Percentiles rank a stretch among this genome's conserved stretches.
phyloP scores from a whole-genome alignment of 1,140 invertebrate species.

The Acyrthosiphon pisum region DNA sequence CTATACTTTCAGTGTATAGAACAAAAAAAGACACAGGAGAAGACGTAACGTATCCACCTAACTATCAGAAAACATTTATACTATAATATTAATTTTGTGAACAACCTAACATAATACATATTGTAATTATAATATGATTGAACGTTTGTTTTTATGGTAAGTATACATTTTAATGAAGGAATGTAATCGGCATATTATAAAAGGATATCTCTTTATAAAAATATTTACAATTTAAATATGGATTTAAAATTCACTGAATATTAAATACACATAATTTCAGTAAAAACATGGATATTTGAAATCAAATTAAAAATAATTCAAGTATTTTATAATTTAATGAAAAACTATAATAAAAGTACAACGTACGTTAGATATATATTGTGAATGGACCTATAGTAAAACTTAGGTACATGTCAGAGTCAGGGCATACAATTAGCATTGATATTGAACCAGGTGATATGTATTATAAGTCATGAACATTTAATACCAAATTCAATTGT shows the following conservation, averaged over 20 bases:
- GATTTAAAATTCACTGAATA: background rate
- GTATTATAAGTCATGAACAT: background rate
- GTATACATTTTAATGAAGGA: background rate
- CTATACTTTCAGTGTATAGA: too few species aligned
- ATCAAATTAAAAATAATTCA: background rate
- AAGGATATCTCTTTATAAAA: background rate
- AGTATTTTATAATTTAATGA: slow-evolving; percentile 4
- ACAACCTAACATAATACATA: background rate
- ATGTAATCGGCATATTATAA: background rate
- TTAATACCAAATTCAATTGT: background rate
- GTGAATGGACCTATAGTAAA: background rate
- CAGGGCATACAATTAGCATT: slow-evolving; percentile 3
- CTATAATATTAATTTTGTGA: background rate
- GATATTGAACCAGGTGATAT: background rate
- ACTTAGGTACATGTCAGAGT: background rate
- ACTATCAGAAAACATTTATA: background rate
- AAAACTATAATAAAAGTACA: background rate
- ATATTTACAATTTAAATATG: background rate
- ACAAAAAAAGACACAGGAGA: too few species aligned
- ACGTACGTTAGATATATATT: background rate
- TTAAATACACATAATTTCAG: background rate
- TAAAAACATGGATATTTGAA: background rate
- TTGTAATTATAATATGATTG: background rate
- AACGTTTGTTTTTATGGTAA: background rate
- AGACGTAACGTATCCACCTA: background rate